phyloP scores from a whole-genome alignment of 2,888 invertebrate species.

The Dolichomitus sp. region DNA sequence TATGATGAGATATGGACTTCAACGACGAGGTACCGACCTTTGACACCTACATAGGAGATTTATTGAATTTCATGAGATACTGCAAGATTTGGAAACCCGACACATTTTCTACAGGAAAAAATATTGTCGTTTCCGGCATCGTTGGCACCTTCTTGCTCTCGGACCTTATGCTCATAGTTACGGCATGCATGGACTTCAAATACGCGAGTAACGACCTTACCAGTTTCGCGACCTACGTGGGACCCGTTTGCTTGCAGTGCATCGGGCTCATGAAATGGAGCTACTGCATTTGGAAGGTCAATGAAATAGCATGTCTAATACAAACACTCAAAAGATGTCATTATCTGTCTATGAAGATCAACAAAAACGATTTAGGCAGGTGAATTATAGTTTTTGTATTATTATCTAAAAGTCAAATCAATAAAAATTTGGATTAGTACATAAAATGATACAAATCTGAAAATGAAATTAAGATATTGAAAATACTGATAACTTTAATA shows the following conservation, averaged over 20 bases:
- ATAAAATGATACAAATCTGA: no score
- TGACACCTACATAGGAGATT: constrained; percentile 57
- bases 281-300: constrained; percentile 67
- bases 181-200: constrained; percentile 64
- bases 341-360: constrained; percentile 65
- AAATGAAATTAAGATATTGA: no score
- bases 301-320: constrained; percentile 64
- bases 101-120: constrained; percentile 56
- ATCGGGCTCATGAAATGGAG: constrained; percentile 74
- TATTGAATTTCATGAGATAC: constrained; percentile 64
- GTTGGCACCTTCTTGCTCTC: constrained; percentile 53
- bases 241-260: constrained; percentile 69
- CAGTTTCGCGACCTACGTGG: constrained; percentile 67
- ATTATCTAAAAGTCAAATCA: no score
- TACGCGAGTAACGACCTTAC: constrained; percentile 62
- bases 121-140: constrained; percentile 42
- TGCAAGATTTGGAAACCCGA: constrained; percentile 69
- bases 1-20: constrained; percentile 46
- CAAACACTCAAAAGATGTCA: constrained; percentile 69
- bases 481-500: no score
- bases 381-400: constrained; percentile 9
- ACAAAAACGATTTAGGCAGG: constrained; percentile 62
- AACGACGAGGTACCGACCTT: constrained; percentile 46
- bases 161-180: constrained; percentile 62
- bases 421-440: not conserved